These are phyloP conservation scores for Cynocephalus volans DNA, from an alignment of 2,113 vertebrate species.

Conservation along the genomic window DNA sequence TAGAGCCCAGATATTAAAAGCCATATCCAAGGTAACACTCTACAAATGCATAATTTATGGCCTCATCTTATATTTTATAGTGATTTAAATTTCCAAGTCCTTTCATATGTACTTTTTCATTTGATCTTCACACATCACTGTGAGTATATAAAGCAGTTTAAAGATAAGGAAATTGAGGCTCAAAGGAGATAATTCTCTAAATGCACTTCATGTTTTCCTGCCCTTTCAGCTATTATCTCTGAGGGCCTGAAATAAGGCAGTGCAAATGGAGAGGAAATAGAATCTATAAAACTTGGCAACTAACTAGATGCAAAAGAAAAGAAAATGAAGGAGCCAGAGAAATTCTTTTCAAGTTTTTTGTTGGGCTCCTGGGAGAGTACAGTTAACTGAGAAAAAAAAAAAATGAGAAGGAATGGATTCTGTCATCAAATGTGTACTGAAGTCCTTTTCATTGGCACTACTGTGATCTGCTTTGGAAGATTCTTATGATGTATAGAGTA, in stretches of 20 bases:
- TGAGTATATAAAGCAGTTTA: constrained; percentile 50
- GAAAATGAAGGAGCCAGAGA: not conserved
- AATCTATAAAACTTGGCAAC: constrained; percentile 37
- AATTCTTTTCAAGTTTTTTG: constrained; percentile 16
- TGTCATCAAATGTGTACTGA: not conserved
- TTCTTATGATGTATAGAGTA: not conserved
- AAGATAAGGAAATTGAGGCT: constrained; percentile 55
- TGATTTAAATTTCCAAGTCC: constrained; percentile 29
- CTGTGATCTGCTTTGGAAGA: not conserved
- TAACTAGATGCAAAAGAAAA: constrained; percentile 49
- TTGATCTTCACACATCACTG: constrained; percentile 11
- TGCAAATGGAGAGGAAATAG: constrained; percentile 39
- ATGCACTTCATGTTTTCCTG: constrained; percentile 35
- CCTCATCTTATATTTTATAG: constrained; percentile 30
- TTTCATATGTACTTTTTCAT: constrained; percentile 48
- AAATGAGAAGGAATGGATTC: constrained; percentile 24
- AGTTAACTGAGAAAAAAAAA: constrained; percentile 11
- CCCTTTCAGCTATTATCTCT: constrained; percentile 34
- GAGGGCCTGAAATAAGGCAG: constrained; percentile 31
- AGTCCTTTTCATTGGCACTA: not conserved
- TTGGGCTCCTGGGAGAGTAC: not conserved
- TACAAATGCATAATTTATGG: constrained; percentile 4
- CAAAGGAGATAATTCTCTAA: constrained; percentile 41
- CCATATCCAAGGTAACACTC: not conserved
- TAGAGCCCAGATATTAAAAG: constrained; percentile 28